Percentiles rank a stretch among this genome's conserved stretches.
Conservation (phyloP, 2,113 vertebrate genomes). For the Dasyprocta punctata region DNA sequence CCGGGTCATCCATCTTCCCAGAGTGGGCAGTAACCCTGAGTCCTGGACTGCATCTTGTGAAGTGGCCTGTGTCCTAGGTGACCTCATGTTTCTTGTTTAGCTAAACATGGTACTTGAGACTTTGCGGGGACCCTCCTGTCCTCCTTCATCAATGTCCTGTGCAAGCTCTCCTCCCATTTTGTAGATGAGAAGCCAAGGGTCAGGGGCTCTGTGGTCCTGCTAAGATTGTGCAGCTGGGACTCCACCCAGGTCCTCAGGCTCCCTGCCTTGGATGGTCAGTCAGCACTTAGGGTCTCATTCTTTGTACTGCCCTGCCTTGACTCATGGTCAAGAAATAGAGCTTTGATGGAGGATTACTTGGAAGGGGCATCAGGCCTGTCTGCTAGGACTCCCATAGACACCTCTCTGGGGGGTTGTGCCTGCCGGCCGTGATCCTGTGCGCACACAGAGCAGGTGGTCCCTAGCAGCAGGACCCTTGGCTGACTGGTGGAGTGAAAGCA, state of each 20-base stretch:
- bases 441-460: not conserved
- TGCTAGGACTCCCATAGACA: not conserved
- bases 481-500: not conserved
- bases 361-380: not conserved
- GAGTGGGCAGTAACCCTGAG: no score
- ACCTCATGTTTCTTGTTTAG: not conserved
- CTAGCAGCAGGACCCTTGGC: not conserved
- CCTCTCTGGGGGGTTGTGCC: accelerated
- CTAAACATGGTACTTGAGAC: not conserved
- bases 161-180: not conserved
- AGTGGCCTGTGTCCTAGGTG: not conserved
- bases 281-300: no score
- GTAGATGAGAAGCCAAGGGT: not conserved
- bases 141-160: accelerated
- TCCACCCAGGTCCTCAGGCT: no score
- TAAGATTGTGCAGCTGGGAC: no score
- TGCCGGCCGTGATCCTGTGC: no score
- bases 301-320: not conserved
- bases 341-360: not conserved
- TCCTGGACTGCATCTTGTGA: not conserved
- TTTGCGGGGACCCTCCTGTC: no score
- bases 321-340: not conserved
- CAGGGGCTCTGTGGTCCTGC: no score
- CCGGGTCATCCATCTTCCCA: not conserved
- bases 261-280: not conserved